A percentile compares a stretch with the other conserved stretches of the same genome.
phyloP scores from a whole-genome alignment of 1,140 invertebrate genomes.

The Coboldia fuscipes region DNA sequence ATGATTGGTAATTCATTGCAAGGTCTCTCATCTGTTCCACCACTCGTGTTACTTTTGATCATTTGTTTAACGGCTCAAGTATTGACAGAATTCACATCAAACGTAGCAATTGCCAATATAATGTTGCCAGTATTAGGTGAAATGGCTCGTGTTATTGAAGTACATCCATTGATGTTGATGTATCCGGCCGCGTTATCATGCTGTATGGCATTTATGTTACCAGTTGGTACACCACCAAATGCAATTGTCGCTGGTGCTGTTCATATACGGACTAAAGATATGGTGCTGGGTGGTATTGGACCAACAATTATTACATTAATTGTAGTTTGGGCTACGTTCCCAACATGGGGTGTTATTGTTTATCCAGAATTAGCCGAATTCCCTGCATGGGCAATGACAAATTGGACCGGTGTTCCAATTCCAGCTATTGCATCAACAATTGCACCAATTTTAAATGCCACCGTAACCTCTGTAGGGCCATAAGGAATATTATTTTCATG shows the following conservation, averaged over 20 bases:
- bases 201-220: slow-evolving; percentile 49
- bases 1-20: slow-evolving; percentile 43
- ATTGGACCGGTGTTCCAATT: too few relatives aligned
- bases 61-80: slow-evolving; percentile 28
- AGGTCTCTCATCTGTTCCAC: slow-evolving; percentile 27
- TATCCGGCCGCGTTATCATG: slow-evolving; percentile 59
- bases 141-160: slow-evolving; percentile 40
- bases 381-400: slow-evolving; percentile 21
- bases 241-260: slow-evolving; percentile 74
- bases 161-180: slow-evolving; percentile 75
- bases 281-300: slow-evolving; percentile 56
- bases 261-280: slow-evolving; percentile 51
- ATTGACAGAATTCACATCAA: slow-evolving; percentile 64
- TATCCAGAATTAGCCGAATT: slow-evolving; percentile 20
- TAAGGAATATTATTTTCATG: too few relatives aligned
- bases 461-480: too few relatives aligned
- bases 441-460: too few relatives aligned
- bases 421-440: too few relatives aligned
- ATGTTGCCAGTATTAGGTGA: slow-evolving; percentile 59
- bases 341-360: slow-evolving; percentile 35
- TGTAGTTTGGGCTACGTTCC: slow-evolving; percentile 40
- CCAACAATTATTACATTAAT: slow-evolving; percentile 53
- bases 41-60: slow-evolving; percentile 30
- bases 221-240: slow-evolving; percentile 72
- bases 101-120: slow-evolving; percentile 64